A percentile compares a stretch with the other conserved stretches of the same genome.
These are phyloP conservation scores for Tipula confusa DNA, from an alignment of 2,888 invertebrate genomes.

Conservation along the genomic window DNA sequence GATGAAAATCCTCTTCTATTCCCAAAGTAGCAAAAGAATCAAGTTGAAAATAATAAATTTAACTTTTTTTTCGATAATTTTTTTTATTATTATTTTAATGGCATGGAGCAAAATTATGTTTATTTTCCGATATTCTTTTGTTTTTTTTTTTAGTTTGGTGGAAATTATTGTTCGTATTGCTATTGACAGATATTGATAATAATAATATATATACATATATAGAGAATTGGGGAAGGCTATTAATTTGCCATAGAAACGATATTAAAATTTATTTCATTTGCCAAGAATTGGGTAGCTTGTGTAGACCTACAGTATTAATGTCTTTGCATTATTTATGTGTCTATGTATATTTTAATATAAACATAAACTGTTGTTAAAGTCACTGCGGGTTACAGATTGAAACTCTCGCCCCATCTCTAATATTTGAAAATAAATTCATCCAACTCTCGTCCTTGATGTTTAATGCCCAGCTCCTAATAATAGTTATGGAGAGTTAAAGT, in stretches of 20 bases:
- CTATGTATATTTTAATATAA: too few species aligned
- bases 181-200: slow-evolving; percentile 20
- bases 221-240: not conserved
- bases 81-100: slow-evolving; percentile 26
- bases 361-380: too few species aligned
- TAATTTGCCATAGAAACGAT: not conserved
- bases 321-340: not conserved
- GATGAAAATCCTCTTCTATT: slow-evolving; percentile 21
- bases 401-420: too few species aligned
- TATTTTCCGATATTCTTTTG: slow-evolving; percentile 5
- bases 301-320: not conserved
- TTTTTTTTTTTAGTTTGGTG: not conserved
- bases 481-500: too few species aligned
- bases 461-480: too few species aligned
- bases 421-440: too few species aligned
- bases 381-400: too few species aligned
- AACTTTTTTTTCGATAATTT: not conserved
- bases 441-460: too few species aligned
- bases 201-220: not conserved
- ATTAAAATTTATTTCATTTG: not conserved
- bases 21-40: slow-evolving; percentile 29
- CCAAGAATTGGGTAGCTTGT: not conserved
- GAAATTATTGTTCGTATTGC: not conserved
- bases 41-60: slow-evolving; percentile 4
- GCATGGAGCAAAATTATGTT: slow-evolving; percentile 9